These are phyloP conservation scores for Lophius americanus DNA, from an alignment of 2,797 vertebrate genomes.

Conservation along the genomic window DNA sequence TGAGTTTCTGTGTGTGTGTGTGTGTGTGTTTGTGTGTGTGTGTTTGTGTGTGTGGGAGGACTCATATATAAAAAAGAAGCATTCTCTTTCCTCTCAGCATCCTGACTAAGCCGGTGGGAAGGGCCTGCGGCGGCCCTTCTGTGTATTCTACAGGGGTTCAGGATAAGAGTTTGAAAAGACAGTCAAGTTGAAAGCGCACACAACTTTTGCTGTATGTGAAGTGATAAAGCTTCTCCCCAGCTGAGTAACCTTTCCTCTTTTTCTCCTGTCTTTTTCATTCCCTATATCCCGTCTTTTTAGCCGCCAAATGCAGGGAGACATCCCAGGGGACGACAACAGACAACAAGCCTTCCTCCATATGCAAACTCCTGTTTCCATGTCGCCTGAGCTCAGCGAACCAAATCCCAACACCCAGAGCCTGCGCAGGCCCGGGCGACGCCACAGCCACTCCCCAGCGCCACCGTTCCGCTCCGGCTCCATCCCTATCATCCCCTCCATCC, in stretches of 20 bases:
- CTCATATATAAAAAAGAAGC: constrained; percentile 55
- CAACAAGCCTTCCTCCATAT: constrained; percentile 73
- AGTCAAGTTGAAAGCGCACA: constrained; percentile 37
- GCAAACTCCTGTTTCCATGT: constrained; percentile 61
- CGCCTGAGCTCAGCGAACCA: constrained; percentile 9
- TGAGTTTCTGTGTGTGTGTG: neutral
- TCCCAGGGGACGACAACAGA: constrained; percentile 37
- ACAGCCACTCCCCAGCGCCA: constrained; percentile 44
- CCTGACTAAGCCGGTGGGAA: constrained; percentile 37
- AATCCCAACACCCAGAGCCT: constrained; percentile 36
- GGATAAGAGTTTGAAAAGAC: constrained; percentile 41
- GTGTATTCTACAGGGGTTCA: constrained; percentile 31
- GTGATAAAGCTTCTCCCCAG: constrained; percentile 22
- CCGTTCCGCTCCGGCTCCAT: constrained; percentile 76
- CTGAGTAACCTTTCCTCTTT: constrained; percentile 39
- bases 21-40: no score
- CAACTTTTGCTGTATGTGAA: constrained; percentile 27
- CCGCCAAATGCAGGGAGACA: constrained; percentile 40
- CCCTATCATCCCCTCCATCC: constrained; percentile 82
- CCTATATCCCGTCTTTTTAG: constrained; percentile 29
- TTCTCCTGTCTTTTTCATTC: constrained; percentile 2
- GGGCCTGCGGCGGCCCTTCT: constrained; percentile 42
- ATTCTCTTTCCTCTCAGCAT: constrained; percentile 18
- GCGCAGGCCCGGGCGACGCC: constrained; percentile 34
- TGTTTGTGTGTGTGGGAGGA: constrained; percentile 10